phyloP scores from a whole-genome alignment of 2,797 vertebrate species.

The Sparus aurata region DNA sequence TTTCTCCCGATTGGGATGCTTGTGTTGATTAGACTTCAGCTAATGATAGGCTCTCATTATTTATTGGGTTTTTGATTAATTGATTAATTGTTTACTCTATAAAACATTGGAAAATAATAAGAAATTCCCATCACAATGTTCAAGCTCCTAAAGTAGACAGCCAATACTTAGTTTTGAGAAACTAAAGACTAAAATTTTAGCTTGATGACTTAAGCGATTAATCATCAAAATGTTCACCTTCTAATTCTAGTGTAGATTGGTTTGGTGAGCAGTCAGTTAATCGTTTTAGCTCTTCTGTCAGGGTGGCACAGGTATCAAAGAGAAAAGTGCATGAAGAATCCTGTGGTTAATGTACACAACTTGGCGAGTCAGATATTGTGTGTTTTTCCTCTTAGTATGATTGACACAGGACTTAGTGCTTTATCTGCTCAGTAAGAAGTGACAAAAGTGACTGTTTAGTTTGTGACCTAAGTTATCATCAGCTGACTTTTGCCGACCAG shows the following conservation, averaged over 20 bases:
- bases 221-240: not conserved
- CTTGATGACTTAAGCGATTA: not conserved
- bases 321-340: not conserved
- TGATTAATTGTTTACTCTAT: not conserved
- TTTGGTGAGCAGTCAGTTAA: not conserved
- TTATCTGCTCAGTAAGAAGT: not conserved
- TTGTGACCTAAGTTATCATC: not conserved
- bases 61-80: not conserved
- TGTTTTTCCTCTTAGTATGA: not conserved
- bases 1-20: not conserved
- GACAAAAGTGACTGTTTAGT: slow-evolving; percentile 6
- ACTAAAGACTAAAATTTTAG: not conserved
- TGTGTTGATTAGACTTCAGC: not conserved
- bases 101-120: not conserved
- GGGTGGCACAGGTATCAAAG: not conserved
- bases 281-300: not conserved
- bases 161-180: not conserved
- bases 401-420: not conserved
- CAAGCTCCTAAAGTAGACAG: not conserved
- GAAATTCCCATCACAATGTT: not conserved
- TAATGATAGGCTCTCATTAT: too few species aligned
- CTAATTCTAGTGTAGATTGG: not conserved
- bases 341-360: not conserved
- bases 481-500: slow-evolving; percentile 7
- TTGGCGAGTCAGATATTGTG: not conserved